Evolutionary conservation across 2,888 invertebrate species (phyloP), one percentile per base, ranked within the genome.

Genomic region (Scaptomyza reducta): DNA sequence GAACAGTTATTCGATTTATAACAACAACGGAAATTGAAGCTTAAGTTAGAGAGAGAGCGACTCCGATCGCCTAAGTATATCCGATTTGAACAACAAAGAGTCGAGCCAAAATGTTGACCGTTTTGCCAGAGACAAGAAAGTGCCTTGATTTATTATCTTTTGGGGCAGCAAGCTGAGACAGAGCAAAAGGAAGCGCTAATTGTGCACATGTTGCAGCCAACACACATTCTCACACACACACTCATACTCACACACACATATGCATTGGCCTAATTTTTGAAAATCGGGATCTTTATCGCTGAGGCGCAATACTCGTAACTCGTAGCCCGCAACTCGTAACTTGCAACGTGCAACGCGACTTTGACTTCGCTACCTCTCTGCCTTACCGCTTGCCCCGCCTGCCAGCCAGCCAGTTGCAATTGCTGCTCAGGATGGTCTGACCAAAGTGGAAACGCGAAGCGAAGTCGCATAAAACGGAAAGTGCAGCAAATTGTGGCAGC

Each of bases 401-500:
- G 58, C 16, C 25, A 11, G 22, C 14, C 54, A 44, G 44, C 33
- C 50, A 56, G 60, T n/a, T 38, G 41, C 66, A 57, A 67, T 55
- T 55, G 71, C 71, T 56, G 69, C 16, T 16, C 73, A 77, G 68
- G 74, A 77, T 64, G 74, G 51, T 18, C 57, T 16, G 38, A 27
- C 27, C 47, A 53, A 51, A 64, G 64, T 65, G 50, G 64, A 54
- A 66, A 66, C 70, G 65, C 66, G 70, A 70, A 68, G 62, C 83
- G 68, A 62, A 85, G 70, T 87, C 86, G 82, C 82, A 82, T 83
- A 85, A 87, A 85, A 85, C 84, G 87, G 83, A 88, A 85, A 85
- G 87, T 85, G 88, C 84, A 82, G 82, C 82, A 88, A 85, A 88
- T 88, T 85, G 88, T 87, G 87, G 87, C 84, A 85, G 84, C 84